Percentiles rank a stretch among this genome's conserved stretches.
phyloP scores from a whole-genome alignment of 2,113 vertebrate genomes.

The Mirza zaza region DNA sequence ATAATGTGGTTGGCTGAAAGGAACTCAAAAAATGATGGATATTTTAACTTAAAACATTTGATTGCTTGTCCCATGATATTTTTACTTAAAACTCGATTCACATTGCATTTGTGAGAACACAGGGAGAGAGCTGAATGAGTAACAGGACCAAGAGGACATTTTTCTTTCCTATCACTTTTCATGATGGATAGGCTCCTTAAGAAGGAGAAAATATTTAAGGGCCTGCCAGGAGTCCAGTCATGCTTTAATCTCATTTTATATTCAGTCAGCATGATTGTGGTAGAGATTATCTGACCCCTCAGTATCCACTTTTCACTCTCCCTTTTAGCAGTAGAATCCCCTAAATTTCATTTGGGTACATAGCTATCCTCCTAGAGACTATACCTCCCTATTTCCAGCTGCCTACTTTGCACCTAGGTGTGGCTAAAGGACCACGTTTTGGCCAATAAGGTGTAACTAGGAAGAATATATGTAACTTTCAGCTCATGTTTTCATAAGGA shows the following conservation, averaged over 20 bases:
- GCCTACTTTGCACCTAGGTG: neutral
- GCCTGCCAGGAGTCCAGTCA: neutral
- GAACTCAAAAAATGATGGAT: constrained; percentile 43
- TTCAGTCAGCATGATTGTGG: neutral
- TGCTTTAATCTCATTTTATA: constrained; percentile 1
- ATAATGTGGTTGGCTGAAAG: constrained; percentile 18
- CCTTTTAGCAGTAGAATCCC: neutral
- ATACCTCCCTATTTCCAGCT: neutral
- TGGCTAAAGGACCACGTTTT: neutral
- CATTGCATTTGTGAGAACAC: neutral
- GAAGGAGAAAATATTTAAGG: constrained; percentile 5
- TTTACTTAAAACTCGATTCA: constrained; percentile 44
- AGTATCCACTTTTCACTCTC: neutral
- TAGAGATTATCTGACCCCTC: neutral
- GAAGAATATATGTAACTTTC: neutral
- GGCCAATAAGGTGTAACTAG: neutral
- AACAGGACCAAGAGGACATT: neutral
- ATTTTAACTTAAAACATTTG: constrained; percentile 35
- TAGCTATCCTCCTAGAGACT: neutral
- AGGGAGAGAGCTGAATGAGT: neutral
- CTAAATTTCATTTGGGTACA: neutral
- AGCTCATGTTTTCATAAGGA: neutral
- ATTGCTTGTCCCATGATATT: neutral
- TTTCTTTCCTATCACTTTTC: constrained; percentile 18
- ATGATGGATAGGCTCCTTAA: neutral